Evolutionary conservation across 2,113 vertebrate species (phyloP).

Genomic region (Probosciger aterrimus): DNA sequence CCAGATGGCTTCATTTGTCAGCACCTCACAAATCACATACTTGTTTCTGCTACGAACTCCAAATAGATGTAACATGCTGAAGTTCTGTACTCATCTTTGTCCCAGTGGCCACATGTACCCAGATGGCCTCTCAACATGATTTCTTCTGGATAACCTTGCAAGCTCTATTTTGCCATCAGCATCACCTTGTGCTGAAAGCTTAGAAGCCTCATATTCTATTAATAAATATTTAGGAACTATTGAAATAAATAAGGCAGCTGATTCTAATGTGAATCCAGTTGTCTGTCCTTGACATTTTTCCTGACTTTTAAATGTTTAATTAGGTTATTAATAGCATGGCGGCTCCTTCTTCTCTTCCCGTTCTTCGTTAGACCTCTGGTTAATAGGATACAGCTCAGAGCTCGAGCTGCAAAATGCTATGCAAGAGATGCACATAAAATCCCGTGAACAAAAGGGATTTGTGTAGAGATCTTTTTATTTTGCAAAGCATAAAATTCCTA

Average conservation of each 20-base stretch:
- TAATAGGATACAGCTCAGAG: neutral
- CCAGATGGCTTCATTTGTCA: neutral
- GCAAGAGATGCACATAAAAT: neutral
- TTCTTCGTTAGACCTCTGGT: constrained; percentile 31
- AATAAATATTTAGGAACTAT: constrained; percentile 60
- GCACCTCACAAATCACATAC: neutral
- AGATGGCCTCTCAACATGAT: neutral
- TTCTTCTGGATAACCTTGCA: neutral
- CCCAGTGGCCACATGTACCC: neutral
- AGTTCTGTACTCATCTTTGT: neutral
- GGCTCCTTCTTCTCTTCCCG: neutral
- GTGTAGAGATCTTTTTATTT: neutral
- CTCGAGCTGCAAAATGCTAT: neutral
- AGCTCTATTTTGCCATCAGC: neutral
- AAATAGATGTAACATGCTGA: neutral
- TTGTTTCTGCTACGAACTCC: neutral
- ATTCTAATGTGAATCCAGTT: constrained; percentile 7
- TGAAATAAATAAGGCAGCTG: constrained; percentile 35
- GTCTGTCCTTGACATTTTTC: constrained; percentile 58
- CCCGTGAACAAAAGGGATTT: neutral
- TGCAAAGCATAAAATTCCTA: neutral
- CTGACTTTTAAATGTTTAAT: constrained; percentile 57
- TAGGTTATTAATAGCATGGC: constrained; percentile 57
- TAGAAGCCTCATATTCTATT: constrained; percentile 20
- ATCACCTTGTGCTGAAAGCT: neutral